Percentiles rank a stretch among this genome's conserved stretches.
These are phyloP conservation scores for Denticeps clupeoides DNA, from an alignment of 2,797 vertebrate genomes.

Conservation along the genomic window DNA sequence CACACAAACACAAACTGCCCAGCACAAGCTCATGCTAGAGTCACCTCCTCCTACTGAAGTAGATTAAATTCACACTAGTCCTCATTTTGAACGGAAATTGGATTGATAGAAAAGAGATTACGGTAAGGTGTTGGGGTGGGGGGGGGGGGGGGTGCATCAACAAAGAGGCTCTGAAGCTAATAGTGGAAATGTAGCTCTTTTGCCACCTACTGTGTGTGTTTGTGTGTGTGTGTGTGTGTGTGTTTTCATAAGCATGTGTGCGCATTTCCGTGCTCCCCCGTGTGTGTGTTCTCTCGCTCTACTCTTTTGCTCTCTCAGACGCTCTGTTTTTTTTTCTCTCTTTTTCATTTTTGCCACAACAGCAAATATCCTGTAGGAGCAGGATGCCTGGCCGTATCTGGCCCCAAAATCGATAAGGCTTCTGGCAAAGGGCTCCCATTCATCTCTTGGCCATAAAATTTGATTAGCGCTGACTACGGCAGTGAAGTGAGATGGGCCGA, in stretches of 20 bases:
- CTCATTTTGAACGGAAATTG: slow-evolving; percentile 80
- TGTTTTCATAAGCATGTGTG: slow-evolving; percentile 20
- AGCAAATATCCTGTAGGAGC: slow-evolving; percentile 96
- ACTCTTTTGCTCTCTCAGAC: slow-evolving; percentile 10
- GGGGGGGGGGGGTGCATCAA: slow-evolving; percentile 19
- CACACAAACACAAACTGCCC: neutral
- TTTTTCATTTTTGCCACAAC: slow-evolving; percentile 53
- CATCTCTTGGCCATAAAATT: slow-evolving; percentile 83
- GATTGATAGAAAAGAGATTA: slow-evolving; percentile 75
- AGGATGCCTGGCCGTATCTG: slow-evolving; percentile 70
- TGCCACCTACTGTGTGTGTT: slow-evolving; percentile 27
- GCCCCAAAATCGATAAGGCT: slow-evolving; percentile 73
- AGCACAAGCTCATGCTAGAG: slow-evolving; percentile 38
- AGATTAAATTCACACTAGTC: slow-evolving; percentile 70
- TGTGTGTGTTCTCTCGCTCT: slow-evolving; percentile 24
- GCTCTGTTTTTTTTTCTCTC: neutral
- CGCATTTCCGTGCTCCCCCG: slow-evolving; percentile 26
- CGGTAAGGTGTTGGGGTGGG: slow-evolving; percentile 35
- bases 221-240: neutral
- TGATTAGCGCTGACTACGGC: slow-evolving; percentile 84
- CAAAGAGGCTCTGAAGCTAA: slow-evolving; percentile 25
- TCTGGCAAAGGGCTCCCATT: slow-evolving; percentile 79
- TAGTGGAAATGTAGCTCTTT: slow-evolving; percentile 34
- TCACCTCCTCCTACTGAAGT: slow-evolving; percentile 53
- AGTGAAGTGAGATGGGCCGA: slow-evolving; percentile 71